Evolutionary conservation across 2,113 vertebrate species (phyloP).

Genomic region (Leucosticte australis): DNA sequence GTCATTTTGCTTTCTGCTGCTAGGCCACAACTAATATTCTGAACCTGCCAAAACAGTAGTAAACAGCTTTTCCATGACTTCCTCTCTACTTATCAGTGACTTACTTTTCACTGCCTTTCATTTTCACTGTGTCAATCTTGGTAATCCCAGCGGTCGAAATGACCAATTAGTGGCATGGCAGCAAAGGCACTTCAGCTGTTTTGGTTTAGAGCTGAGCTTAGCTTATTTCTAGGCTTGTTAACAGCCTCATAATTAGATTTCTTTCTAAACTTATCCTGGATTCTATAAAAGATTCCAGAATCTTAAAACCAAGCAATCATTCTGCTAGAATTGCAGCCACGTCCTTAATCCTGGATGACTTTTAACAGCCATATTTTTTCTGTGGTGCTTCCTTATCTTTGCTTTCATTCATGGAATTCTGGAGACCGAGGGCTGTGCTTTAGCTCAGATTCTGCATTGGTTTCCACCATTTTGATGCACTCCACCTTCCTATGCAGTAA

Average conservation of each 20-base stretch:
- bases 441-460: not conserved
- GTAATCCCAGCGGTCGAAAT: constrained; percentile 33
- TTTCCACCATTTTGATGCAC: not conserved
- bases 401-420: not conserved
- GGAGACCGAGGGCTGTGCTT: not conserved
- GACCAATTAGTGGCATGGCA: constrained; percentile 58
- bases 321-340: not conserved
- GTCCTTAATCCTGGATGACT: not conserved
- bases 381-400: not conserved
- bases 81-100: constrained; percentile 36
- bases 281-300: constrained; percentile 28
- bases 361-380: not conserved
- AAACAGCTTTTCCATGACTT: constrained; percentile 8
- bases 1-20: not conserved
- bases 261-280: constrained; percentile 30
- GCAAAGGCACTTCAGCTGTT: constrained; percentile 19
- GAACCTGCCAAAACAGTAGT: not conserved
- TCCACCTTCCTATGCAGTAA: not conserved
- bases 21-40: not conserved
- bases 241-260: constrained; percentile 65
- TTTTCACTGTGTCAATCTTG: constrained; percentile 54
- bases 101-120: constrained; percentile 46
- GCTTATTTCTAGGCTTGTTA: constrained; percentile 51
- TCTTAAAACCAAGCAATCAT: constrained; percentile 2
- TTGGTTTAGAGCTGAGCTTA: constrained; percentile 18